These are phyloP conservation scores for Hippoglossus hippoglossus DNA, from an alignment of 2,797 vertebrate species.

Conservation along the genomic window DNA sequence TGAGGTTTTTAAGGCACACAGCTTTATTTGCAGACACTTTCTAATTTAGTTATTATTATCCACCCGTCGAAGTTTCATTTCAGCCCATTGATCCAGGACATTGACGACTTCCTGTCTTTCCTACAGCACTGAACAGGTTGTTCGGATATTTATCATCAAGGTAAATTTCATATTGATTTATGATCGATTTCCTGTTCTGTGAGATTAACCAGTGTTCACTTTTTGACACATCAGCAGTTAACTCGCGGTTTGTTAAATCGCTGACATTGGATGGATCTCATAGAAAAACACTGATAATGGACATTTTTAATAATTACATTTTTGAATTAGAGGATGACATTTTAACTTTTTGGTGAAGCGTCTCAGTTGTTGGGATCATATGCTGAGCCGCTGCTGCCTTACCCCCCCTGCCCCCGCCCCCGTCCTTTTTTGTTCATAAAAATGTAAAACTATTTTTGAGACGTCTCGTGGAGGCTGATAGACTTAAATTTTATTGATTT, in stretches of 20 bases:
- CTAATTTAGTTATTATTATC: slow-evolving; percentile 16
- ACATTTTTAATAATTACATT: slow-evolving; percentile 10
- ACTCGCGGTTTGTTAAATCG: slow-evolving; percentile 2
- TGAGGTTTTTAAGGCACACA: slow-evolving; percentile 41
- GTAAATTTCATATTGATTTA: slow-evolving; percentile 19
- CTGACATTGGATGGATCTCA: slow-evolving; percentile 13
- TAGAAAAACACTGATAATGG: slow-evolving; percentile 5
- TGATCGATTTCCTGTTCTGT: background rate
- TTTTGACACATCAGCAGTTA: background rate
- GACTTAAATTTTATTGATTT: slow-evolving; percentile 24
- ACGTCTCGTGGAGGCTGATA: slow-evolving; percentile 11
- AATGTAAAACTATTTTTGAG: slow-evolving; percentile 3
- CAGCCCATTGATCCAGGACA: slow-evolving; percentile 16
- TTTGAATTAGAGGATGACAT: background rate
- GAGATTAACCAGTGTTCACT: background rate
- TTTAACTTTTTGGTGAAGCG: slow-evolving; percentile 8
- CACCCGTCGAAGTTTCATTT: slow-evolving; percentile 35
- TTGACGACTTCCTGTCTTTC: background rate
- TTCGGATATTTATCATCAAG: slow-evolving; percentile 18
- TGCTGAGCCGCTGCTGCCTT: slow-evolving; percentile 1
- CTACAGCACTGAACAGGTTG: slow-evolving; percentile 40
- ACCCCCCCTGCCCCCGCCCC: too few relatives aligned
- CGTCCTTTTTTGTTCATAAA: too few relatives aligned
- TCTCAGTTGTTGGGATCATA: background rate
- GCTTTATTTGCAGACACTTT: slow-evolving; percentile 23